Conservation (phyloP, 2,797 vertebrate genomes). For the Thamnophis elegans region DNA sequence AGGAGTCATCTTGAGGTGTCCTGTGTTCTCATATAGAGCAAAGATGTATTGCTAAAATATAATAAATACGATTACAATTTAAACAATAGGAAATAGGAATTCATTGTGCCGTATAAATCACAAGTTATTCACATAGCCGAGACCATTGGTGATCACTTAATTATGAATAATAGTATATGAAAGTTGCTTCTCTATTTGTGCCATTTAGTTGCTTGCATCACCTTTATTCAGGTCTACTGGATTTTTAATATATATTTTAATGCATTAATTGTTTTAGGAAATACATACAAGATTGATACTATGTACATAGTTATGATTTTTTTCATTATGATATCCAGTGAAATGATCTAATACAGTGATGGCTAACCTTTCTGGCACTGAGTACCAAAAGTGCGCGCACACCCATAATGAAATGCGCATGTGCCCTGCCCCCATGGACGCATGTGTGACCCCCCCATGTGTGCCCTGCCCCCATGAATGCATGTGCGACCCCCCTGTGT, state of each 20-base stretch:
- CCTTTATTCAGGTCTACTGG: background rate
- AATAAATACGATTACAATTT: constrained; percentile 15
- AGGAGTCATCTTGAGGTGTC: constrained; percentile 43
- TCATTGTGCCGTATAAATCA: background rate
- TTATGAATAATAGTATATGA: background rate
- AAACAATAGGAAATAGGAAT: constrained; percentile 20
- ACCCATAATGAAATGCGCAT: too few relatives aligned
- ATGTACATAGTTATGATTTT: background rate
- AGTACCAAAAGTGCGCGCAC: too few relatives aligned
- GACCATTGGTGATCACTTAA: background rate
- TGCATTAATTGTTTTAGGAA: background rate
- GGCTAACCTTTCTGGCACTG: too few relatives aligned
- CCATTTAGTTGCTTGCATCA: background rate
- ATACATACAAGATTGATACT: background rate
- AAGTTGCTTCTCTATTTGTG: background rate
- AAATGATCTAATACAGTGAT: background rate
- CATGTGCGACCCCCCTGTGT: too few relatives aligned
- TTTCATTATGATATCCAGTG: background rate
- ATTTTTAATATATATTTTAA: background rate
- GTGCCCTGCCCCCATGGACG: too few relatives aligned
- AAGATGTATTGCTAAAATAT: background rate
- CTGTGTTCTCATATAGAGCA: constrained; percentile 3
- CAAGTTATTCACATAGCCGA: background rate
- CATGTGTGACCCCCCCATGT: too few relatives aligned
- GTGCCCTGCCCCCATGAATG: too few relatives aligned